Evolutionary conservation across 2,113 vertebrate species (phyloP), one percentile per base, ranked within the genome.

Genomic region (Stegastes partitus): DNA sequence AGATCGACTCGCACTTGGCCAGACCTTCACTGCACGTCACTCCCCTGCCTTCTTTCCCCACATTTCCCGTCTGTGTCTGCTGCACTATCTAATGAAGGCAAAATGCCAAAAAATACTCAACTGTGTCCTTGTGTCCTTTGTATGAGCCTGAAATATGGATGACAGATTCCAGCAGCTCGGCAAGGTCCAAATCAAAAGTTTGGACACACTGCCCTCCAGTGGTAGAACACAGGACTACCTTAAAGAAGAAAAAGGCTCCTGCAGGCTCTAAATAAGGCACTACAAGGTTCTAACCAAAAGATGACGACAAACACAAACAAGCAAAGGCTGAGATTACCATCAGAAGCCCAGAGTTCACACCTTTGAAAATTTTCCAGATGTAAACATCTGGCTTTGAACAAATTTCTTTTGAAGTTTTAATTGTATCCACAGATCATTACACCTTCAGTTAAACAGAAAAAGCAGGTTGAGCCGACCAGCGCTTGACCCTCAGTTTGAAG

Each of bases 271-370:
- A 12, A 49, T 26, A 56, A 44, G 5, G 56, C 70, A 86, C 34
- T 65, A 3, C 1, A 57, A 0, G 1, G 1, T n/a, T 79, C 16
- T 18, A 49, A 65, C 79, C 87, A 84, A 25, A 25, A 84, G 90
- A 77, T 84, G 87, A 7, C 58, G 50, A 79, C 87, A 91, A 63
- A 83, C 22, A 63, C 81, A 84, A 77, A 59, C 62, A 59, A 73
- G 8, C 49, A 28, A 19, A 50, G 19, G 18, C 18, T 16, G 3
- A 19, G 37, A 54, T 65, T 7, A 5, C 21, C 42, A 44, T 31
- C 28, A 23, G 25, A 1, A 34, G 25, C 23, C 53, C 11, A 5
- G 22, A 12, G 6, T 26, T 58, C 73, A 47, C 71, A 84, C 47
- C n/a, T 73, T 59, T 66, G 51, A 68, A 84, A 65, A 63, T 19